phyloP scores from a whole-genome alignment of 2,797 vertebrate species.

The Aplochiton taeniatus region DNA sequence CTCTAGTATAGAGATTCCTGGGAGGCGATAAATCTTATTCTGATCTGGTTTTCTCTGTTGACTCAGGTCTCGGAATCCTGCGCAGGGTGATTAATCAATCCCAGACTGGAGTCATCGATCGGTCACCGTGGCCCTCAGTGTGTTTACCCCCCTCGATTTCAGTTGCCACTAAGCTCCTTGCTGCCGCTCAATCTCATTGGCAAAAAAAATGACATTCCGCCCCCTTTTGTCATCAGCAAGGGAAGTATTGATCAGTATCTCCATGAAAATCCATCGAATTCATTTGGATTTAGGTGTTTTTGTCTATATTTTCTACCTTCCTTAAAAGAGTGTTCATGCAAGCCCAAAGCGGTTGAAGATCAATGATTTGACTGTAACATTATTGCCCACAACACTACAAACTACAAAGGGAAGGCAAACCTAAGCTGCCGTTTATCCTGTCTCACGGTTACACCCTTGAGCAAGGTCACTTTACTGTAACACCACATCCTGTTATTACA shows the following conservation, averaged over 20 bases:
- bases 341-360: too few species aligned
- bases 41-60: constrained; percentile 73
- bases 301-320: constrained; percentile 56
- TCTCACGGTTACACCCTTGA: too few species aligned
- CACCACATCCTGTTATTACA: too few species aligned
- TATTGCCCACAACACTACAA: too few species aligned
- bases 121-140: constrained; percentile 62
- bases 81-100: constrained; percentile 77
- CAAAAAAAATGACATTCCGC: constrained; percentile 70
- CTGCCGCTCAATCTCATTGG: constrained; percentile 73
- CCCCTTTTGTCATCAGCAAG: constrained; percentile 65
- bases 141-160: constrained; percentile 78
- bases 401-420: too few species aligned
- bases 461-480: too few species aligned
- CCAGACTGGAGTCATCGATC: constrained; percentile 76
- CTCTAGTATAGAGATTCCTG: constrained; percentile 47
- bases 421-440: too few species aligned
- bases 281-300: constrained; percentile 55
- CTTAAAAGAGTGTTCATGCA: constrained; percentile 46
- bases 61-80: constrained; percentile 73
- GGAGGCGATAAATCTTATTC: constrained; percentile 77
- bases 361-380: too few species aligned
- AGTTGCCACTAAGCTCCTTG: constrained; percentile 76
- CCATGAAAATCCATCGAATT: constrained; percentile 73
- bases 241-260: constrained; percentile 73